A percentile compares a stretch with the other conserved stretches of the same genome.
These are phyloP conservation scores for Calosoma granatense DNA, from an alignment of 1,140 invertebrate species.

Conservation along the genomic window DNA sequence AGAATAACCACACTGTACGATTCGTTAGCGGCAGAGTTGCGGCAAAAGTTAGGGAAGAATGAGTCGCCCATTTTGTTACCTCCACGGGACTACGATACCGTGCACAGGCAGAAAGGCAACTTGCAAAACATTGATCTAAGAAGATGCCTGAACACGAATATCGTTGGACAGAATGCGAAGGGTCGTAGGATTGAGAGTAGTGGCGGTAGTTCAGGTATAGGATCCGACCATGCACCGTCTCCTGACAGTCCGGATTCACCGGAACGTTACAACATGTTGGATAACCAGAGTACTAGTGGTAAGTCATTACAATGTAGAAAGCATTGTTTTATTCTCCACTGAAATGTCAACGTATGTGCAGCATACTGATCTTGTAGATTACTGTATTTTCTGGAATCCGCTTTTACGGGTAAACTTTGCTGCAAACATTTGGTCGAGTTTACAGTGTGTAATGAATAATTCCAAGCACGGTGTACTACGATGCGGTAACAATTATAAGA, in stretches of 20 bases:
- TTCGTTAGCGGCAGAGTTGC: constrained; percentile 81
- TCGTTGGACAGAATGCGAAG: constrained; percentile 53
- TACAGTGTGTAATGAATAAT: too few species aligned
- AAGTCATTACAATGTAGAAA: constrained; percentile 22
- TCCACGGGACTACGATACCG: constrained; percentile 87
- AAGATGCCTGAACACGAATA: constrained; percentile 58
- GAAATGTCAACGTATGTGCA: background rate
- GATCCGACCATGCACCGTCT: constrained; percentile 77
- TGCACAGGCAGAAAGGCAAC: constrained; percentile 74
- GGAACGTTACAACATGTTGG: constrained; percentile 24
- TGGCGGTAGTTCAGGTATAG: constrained; percentile 66
- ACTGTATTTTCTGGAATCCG: too few species aligned
- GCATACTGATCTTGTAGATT: background rate
- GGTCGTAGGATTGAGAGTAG: constrained; percentile 32
- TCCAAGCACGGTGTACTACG: too few species aligned
- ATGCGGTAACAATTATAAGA: too few species aligned
- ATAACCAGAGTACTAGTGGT: constrained; percentile 44
- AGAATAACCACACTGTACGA: constrained; percentile 69
- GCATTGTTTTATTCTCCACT: background rate
- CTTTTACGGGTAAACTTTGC: too few species aligned
- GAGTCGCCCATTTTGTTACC: constrained; percentile 76
- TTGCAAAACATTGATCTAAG: constrained; percentile 68
- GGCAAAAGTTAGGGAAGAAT: constrained; percentile 69
- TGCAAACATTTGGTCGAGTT: too few species aligned
- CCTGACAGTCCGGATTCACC: constrained; percentile 38